Evolutionary conservation across 2,797 vertebrate genomes (phyloP).

Genomic region (Ciconia nigra): DNA sequence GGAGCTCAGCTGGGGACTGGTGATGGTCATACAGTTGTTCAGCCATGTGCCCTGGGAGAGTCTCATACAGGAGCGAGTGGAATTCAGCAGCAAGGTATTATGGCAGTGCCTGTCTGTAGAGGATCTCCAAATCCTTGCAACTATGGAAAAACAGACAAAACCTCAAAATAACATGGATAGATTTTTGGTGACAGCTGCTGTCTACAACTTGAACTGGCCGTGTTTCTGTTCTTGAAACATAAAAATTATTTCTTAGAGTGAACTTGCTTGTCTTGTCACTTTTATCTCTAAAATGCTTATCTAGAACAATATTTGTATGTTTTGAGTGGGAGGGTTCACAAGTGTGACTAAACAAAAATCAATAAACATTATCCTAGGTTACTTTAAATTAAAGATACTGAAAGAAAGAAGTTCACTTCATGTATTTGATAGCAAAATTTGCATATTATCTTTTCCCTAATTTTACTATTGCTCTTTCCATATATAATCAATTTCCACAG

Average conservation of each 20-base stretch:
- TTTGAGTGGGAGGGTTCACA: background rate
- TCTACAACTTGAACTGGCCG: background rate
- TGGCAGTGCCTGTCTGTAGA: constrained; percentile 1
- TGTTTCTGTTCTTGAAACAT: background rate
- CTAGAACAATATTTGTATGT: background rate
- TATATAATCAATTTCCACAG: background rate
- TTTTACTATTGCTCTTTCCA: background rate
- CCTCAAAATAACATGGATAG: background rate
- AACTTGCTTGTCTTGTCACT: background rate
- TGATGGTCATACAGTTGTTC: constrained; percentile 55
- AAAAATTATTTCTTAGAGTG: background rate
- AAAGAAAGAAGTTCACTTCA: background rate
- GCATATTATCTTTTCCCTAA: background rate
- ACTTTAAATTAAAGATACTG: background rate
- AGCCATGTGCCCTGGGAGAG: constrained; percentile 53
- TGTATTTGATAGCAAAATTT: background rate
- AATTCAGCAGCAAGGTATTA: constrained; percentile 65
- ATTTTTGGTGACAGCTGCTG: background rate
- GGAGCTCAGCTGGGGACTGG: constrained; percentile 57
- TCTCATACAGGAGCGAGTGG: constrained; percentile 53
- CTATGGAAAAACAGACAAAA: constrained; percentile 7
- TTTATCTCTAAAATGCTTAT: background rate
- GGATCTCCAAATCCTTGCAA: constrained; percentile 15
- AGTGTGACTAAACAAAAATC: background rate
- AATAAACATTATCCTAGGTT: background rate